Base-by-base conservation (phyloP, 92 coral and sea anemone genomes). In the Zoanthus solanderi region DNA sequence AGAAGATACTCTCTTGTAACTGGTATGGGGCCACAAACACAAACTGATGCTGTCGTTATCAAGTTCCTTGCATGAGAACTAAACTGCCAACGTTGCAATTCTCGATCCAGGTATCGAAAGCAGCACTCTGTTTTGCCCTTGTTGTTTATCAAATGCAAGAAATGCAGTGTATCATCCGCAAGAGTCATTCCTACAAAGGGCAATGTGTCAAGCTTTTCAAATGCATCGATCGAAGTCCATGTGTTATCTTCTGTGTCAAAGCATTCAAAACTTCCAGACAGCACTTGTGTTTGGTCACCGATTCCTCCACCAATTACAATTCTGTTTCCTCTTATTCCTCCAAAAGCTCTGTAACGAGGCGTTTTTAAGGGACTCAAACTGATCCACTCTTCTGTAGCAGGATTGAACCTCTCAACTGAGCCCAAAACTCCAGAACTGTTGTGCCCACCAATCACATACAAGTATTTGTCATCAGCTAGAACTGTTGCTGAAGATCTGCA, bases 381-480 rank as follows among this genome's bases (percentile, higher is more conserved):
- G 6, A 68, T 18, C 85, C 85, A 81, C n/a, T 81, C 85, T 46
- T 81, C 85, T 11, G 74, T 31, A 46, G 23, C 52, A 14, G 85
- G 85, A 57, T 81, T 58, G 4, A 63, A 81, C 44, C 85, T 81
- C 63, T 81, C 85, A 17, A 81, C 85, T 67, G 85, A 65, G 85
- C 61, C 34, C n/a, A 81, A 37, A 9, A 81, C 75, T 28, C 56
- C 85, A 6, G 2, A 13, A 16, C 46, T 67, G 42, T 81, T 63
- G 34, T 23, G 47, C 1, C 85, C 85, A 81, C 85, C 85, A 66
- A 81, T 66, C 13, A 81, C 61, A 47, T 66, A 81, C 85, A 81
- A 66, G 60, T 81, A 81, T 63, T 46, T 81, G 0, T 81, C 85
- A 47, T 81, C 85, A 0, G 85, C 85, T 1, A 81, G 46, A 45